These are phyloP conservation scores for Drosophila paulistorum DNA, from an alignment of 1,140 invertebrate genomes.

Conservation along the genomic window DNA sequence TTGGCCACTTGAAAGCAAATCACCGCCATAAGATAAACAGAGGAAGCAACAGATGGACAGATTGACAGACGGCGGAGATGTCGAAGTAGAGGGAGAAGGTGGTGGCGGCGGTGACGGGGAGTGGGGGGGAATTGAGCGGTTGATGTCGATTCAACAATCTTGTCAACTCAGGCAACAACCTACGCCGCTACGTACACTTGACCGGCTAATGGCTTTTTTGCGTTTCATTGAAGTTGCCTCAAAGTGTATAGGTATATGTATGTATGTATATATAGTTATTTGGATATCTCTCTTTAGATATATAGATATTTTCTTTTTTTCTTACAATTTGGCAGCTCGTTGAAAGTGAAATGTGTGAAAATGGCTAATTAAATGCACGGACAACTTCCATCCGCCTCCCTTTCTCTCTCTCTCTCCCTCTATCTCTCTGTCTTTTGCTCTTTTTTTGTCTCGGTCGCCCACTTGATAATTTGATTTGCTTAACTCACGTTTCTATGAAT, in stretches of 20 bases:
- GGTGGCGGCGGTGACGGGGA: not conserved
- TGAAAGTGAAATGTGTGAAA: slow-evolving; percentile 82
- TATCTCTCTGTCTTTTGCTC: not conserved
- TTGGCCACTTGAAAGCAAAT: slow-evolving; percentile 66
- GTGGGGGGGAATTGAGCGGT: not conserved
- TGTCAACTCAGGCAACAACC: slow-evolving; percentile 58
- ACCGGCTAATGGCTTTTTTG: slow-evolving; percentile 78
- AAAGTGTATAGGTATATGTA: not conserved
- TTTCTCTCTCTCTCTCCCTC: not conserved
- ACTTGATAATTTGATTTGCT: slow-evolving; percentile 52
- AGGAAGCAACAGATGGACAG: slow-evolving; percentile 35
- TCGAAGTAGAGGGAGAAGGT: slow-evolving; percentile 15
- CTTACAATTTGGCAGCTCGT: slow-evolving; percentile 76
- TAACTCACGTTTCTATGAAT: slow-evolving; percentile 28
- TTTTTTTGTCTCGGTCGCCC: slow-evolving; percentile 5
- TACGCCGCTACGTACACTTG: slow-evolving; percentile 65
- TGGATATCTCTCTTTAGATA: slow-evolving; percentile 14
- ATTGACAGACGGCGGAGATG: slow-evolving; percentile 21
- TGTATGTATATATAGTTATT: not conserved
- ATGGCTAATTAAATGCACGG: slow-evolving; percentile 76
- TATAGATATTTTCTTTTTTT: slow-evolving; percentile 29
- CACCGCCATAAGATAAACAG: slow-evolving; percentile 53
- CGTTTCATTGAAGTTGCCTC: slow-evolving; percentile 69
- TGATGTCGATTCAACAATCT: slow-evolving; percentile 34
- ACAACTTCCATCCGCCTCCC: slow-evolving; percentile 25